Conservation (phyloP, 2,113 vertebrate species). For the Athene cunicularia region DNA sequence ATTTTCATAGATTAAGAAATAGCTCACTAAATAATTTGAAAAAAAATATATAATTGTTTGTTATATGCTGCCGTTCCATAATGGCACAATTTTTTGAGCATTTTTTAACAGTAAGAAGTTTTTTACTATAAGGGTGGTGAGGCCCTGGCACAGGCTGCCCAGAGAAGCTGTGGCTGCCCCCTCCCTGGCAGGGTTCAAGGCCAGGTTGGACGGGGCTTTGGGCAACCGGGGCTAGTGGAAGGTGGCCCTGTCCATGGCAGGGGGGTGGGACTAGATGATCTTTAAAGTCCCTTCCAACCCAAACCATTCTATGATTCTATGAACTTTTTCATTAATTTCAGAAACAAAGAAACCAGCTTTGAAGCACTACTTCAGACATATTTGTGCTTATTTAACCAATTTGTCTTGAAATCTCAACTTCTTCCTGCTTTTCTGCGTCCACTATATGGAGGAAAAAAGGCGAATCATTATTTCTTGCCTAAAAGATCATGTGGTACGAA, state of each 20-base stretch:
- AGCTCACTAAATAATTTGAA: neutral
- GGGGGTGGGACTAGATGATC: neutral
- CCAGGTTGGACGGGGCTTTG: neutral
- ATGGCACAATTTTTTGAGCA: neutral
- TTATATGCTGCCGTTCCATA: neutral
- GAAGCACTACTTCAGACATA: neutral
- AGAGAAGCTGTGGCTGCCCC: neutral
- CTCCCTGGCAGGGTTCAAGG: neutral
- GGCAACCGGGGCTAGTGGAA: too few relatives aligned
- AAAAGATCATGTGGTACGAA: neutral
- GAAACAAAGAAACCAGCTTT: neutral
- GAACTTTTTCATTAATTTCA: neutral
- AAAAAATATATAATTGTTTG: neutral
- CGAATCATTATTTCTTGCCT: neutral
- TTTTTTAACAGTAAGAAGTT: neutral
- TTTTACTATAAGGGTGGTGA: neutral
- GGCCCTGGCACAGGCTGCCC: neutral
- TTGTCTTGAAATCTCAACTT: neutral
- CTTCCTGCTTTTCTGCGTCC: neutral
- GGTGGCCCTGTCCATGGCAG: neutral
- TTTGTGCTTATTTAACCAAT: neutral
- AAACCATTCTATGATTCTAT: neutral
- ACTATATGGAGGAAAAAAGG: neutral
- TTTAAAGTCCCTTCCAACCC: neutral
- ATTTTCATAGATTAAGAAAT: neutral